Evolutionary conservation across 2,113 vertebrate genomes (phyloP).

Genomic region (Triplophysa siluroides): DNA sequence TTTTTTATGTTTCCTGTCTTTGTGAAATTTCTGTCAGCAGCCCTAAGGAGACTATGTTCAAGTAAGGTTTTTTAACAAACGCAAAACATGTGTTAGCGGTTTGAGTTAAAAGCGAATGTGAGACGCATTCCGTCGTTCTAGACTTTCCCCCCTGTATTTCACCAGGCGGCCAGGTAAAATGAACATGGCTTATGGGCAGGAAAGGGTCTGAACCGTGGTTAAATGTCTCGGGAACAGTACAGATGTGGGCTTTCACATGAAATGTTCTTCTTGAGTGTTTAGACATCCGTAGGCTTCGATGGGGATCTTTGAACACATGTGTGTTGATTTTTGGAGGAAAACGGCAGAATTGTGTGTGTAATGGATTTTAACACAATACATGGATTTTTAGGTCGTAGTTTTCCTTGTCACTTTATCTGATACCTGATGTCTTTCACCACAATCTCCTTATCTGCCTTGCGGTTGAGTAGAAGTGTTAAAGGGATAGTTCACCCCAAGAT

Average conservation of each 20-base stretch:
- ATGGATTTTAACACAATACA: too few species aligned
- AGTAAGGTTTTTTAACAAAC: constrained; percentile 50
- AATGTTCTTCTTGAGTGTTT: neutral
- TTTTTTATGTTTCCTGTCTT: constrained; percentile 59
- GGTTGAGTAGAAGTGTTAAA: too few species aligned
- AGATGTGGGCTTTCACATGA: neutral
- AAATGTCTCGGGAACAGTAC: constrained; percentile 10
- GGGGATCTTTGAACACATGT: too few species aligned
- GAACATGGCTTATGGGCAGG: constrained; percentile 33
- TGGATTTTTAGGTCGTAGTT: too few species aligned
- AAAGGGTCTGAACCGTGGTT: constrained; percentile 4
- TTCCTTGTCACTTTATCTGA: too few species aligned
- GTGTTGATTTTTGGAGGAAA: too few species aligned
- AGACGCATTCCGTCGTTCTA: constrained; percentile 30
- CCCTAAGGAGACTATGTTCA: constrained; percentile 53
- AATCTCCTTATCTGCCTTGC: too few species aligned
- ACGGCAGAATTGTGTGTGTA: too few species aligned
- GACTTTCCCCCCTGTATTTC: constrained; percentile 39
- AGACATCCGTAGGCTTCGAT: constrained; percentile 37
- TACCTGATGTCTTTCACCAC: too few species aligned
- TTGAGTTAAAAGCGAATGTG: constrained; percentile 40
- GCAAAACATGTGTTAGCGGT: constrained; percentile 55
- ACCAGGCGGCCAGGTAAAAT: constrained; percentile 42
- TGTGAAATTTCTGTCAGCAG: constrained; percentile 57
- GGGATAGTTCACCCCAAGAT: too few species aligned